phyloP scores from a whole-genome alignment of 2,888 invertebrate genomes.

The Cosmia trapezina region DNA sequence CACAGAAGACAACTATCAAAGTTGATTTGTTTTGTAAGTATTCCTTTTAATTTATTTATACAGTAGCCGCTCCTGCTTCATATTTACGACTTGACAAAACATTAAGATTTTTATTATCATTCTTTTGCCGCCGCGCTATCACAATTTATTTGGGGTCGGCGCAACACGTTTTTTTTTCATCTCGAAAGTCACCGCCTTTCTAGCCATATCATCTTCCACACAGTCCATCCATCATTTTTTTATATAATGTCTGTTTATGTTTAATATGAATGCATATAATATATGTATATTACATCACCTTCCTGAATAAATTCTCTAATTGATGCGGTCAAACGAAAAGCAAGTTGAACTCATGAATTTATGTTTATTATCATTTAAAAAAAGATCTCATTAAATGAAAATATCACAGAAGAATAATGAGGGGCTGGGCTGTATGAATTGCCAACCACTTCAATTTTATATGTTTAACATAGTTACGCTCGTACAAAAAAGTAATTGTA shows the following conservation, averaged over 20 bases:
- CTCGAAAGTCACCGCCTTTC: too few species aligned
- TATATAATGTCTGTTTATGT: too few species aligned
- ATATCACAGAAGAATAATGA: constrained; percentile 25
- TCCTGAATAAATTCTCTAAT: not conserved
- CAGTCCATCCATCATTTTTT: too few species aligned
- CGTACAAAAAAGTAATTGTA: constrained; percentile 31
- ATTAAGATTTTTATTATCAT: not conserved
- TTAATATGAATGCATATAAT: too few species aligned
- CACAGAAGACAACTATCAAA: constrained; percentile 91
- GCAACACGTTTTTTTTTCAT: too few species aligned
- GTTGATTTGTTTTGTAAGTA: constrained; percentile 92
- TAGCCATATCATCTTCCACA: too few species aligned
- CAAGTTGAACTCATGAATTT: not conserved
- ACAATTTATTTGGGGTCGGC: too few species aligned
- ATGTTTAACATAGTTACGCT: constrained; percentile 13
- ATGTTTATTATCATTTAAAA: constrained; percentile 1
- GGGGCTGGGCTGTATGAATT: constrained; percentile 21
- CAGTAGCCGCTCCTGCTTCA: not conserved
- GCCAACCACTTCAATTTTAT: constrained; percentile 1
- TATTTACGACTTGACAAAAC: not conserved
- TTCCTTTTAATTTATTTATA: not conserved
- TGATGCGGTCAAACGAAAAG: not conserved
- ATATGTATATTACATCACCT: too few species aligned
- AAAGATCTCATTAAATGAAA: constrained; percentile 8
- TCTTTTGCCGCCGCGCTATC: too few species aligned